Base-by-base conservation (phyloP, 1,140 invertebrate species). In the Ericerus pela region DNA sequence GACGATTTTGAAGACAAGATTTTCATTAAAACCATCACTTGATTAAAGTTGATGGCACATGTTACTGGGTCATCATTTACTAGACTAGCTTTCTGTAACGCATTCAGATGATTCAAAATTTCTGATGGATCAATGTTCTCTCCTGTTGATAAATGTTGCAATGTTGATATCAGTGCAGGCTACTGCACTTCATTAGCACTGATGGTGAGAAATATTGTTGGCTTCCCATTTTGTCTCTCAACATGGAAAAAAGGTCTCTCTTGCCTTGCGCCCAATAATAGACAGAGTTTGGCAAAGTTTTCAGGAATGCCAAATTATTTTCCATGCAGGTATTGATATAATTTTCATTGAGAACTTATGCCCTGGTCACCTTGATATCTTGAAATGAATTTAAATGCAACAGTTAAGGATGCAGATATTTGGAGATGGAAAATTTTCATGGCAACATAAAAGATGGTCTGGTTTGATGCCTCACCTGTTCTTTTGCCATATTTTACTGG, bases 181-280 rank as follows among this genome's bases (percentile, higher is more conserved):
- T 22, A 53, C 5, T 28, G 22, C 18, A 55, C 30, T 58, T n/a
- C n/a, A 59, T 62, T 63, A 18, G 62, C 63, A 56, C 47, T 56
- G 14, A 59, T 12, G 22, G 58, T 59, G 6, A 67, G 20, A 61
- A 67, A 67, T 22, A 61, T 27, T 29, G 62, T 65, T 33, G 64
- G 64, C 56, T 62, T 63, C 20, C 64, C 66, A 10, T 63, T 51
- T 58, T 67, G 65, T 37, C 64, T n/a, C n/a, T 24, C 26, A 66
- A 60, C 61, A 65, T 66, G 14, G 63, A 63, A 53, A 72, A 69
- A 6, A 72, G 59, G 60, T 70, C 68, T 60, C 60, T 64, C 64
- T 71, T 69, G 22, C 43, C 18, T 16, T 29, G 12, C 12, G 30
- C 10, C 53, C 53, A 59, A 20, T 56, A 55, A 14, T 31, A 29